Conservation (phyloP, 92 coral and sea anemone genomes). For the Heteractis magnifica region DNA sequence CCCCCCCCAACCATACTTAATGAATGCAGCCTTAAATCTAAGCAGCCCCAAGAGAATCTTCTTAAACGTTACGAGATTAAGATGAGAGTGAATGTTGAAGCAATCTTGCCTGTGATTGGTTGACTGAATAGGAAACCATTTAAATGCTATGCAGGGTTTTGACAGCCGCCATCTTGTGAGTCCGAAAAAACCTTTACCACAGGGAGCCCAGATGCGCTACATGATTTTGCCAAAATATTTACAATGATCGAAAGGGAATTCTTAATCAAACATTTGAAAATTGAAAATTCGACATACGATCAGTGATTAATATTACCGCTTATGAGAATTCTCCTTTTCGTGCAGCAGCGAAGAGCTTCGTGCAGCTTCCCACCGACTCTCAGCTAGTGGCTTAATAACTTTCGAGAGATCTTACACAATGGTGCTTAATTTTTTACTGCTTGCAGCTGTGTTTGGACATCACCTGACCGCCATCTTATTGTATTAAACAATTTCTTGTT, state of each 20-base stretch:
- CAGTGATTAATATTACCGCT: neutral
- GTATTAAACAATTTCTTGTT: neutral
- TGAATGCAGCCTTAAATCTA: no score
- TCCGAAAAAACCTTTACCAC: no score
- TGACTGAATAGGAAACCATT: neutral
- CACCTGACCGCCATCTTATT: neutral
- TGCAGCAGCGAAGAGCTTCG: neutral
- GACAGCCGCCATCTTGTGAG: no score
- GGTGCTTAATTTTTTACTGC: neutral
- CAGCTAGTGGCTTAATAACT: neutral
- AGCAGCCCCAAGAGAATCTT: no score
- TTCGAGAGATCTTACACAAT: neutral
- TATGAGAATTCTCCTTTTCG: neutral
- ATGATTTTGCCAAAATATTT: no score
- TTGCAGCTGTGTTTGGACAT: neutral
- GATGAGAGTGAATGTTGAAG: no score
- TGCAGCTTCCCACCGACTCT: neutral
- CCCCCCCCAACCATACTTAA: no score
- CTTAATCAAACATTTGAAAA: neutral
- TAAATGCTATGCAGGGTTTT: neutral
- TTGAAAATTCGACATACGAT: no score
- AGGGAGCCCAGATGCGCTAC: neutral
- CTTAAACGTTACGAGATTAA: no score
- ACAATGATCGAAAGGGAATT: no score
- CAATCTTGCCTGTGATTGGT: no score